A percentile compares a stretch with the other conserved stretches of the same genome.
Conservation (phyloP, 2,113 vertebrate genomes). For the Cavia porcellus region DNA sequence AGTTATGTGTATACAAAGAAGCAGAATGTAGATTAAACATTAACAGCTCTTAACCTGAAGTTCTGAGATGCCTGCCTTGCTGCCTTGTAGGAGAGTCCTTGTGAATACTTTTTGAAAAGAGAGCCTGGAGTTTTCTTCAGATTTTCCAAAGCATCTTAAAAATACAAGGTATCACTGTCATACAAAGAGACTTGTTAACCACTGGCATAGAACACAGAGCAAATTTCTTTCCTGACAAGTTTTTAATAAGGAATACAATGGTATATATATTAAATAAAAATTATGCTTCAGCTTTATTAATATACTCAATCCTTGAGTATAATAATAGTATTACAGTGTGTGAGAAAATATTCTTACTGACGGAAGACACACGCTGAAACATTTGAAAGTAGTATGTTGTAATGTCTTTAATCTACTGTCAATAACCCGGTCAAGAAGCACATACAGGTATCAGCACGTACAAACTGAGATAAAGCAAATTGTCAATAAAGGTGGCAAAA, state of each 20-base stretch:
- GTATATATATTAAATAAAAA: neutral
- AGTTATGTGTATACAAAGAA: neutral
- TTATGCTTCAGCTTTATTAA: neutral
- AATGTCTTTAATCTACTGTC: neutral
- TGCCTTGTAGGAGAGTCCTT: neutral
- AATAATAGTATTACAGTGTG: neutral
- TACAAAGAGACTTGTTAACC: neutral
- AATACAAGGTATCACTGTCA: neutral
- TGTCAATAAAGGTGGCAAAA: neutral
- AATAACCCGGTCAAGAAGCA: neutral
- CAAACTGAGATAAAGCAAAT: neutral
- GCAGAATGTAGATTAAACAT: neutral
- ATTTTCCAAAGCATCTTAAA: slow-evolving; percentile 28
- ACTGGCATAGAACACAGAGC: neutral
- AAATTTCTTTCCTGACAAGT: neutral
- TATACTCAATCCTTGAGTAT: neutral
- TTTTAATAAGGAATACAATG: slow-evolving; percentile 20
- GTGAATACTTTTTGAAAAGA: neutral
- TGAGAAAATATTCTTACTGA: neutral
- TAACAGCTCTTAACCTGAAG: neutral
- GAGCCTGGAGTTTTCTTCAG: neutral
- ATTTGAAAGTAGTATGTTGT: neutral
- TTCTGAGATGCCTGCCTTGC: neutral
- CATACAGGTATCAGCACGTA: neutral
- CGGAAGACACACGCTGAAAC: neutral